phyloP scores from a whole-genome alignment of 2,888 invertebrate genomes.

The Acrobasis consociella region DNA sequence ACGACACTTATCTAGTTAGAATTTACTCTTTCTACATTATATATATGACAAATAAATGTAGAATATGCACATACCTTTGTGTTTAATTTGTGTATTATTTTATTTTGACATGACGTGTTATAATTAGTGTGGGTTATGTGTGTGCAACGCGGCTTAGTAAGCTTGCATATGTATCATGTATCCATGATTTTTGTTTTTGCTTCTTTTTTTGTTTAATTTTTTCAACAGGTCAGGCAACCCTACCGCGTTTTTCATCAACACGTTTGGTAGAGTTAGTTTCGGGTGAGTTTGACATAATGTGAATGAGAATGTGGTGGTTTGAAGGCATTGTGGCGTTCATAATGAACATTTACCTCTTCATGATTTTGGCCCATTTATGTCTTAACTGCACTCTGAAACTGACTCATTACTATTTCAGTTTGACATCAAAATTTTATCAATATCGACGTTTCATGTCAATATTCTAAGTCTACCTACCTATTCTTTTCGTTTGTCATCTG shows the following conservation, averaged over 20 bases:
- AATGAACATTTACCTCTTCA: slow-evolving; percentile 67
- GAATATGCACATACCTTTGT: slow-evolving; percentile 37
- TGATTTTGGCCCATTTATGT: slow-evolving; percentile 67
- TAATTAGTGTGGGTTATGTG: slow-evolving; percentile 61
- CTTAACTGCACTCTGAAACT: slow-evolving; percentile 80
- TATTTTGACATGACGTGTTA: slow-evolving; percentile 42
- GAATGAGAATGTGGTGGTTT: slow-evolving; percentile 79
- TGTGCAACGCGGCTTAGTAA: slow-evolving; percentile 59
- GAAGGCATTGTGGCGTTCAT: slow-evolving; percentile 79
- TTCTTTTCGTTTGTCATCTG: not conserved
- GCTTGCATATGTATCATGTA: slow-evolving; percentile 69
- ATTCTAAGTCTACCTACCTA: not conserved
- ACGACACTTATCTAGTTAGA: not conserved
- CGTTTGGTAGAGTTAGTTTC: slow-evolving; percentile 86
- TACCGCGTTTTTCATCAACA: slow-evolving; percentile 88
- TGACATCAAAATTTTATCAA: slow-evolving; percentile 33
- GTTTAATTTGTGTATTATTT: slow-evolving; percentile 43
- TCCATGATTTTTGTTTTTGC: slow-evolving; percentile 66
- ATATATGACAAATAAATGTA: slow-evolving; percentile 47
- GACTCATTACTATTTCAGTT: slow-evolving; percentile 58
- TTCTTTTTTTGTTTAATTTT: slow-evolving; percentile 82
- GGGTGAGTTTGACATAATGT: slow-evolving; percentile 86
- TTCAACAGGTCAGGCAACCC: slow-evolving; percentile 88
- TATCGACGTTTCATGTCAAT: not conserved
- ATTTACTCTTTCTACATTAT: slow-evolving; percentile 20